Conservation (phyloP, 2,113 vertebrate genomes). For the Chionodraco myersi region DNA sequence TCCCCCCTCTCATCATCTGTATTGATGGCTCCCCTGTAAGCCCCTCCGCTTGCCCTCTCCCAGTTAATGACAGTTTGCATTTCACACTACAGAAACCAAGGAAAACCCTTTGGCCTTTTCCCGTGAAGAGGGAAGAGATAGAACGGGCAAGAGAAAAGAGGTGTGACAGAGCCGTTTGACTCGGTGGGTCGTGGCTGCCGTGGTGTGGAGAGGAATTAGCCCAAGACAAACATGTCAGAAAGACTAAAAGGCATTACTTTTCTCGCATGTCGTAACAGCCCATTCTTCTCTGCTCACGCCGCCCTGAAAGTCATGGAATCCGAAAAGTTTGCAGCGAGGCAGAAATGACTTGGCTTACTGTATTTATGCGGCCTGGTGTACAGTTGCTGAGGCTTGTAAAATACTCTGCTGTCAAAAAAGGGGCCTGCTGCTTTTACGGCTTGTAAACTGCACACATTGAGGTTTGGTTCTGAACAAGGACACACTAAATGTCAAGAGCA, state of each 20-base stretch:
- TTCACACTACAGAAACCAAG: conserved; percentile 65
- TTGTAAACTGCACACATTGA: no score
- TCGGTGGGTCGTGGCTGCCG: conserved; percentile 68
- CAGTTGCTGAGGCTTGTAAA: background rate
- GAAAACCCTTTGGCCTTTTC: conserved; percentile 73
- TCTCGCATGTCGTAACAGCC: conserved; percentile 17
- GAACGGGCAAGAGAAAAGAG: conserved; percentile 61
- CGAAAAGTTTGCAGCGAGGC: conserved; percentile 65
- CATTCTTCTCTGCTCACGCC: conserved; percentile 60
- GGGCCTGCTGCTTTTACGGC: background rate
- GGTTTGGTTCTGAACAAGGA: background rate
- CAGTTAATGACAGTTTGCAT: conserved; percentile 78
- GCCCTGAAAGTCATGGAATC: conserved; percentile 52
- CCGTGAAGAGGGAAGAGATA: conserved; percentile 62
- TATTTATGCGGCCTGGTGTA: conserved; percentile 17
- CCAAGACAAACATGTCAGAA: conserved; percentile 73
- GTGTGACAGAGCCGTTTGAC: conserved; percentile 75
- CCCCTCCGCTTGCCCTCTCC: conserved; percentile 59
- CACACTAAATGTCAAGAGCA: background rate
- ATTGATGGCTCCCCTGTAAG: conserved; percentile 75
- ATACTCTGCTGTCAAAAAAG: conserved; percentile 1
- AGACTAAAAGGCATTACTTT: conserved; percentile 64
- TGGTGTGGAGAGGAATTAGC: conserved; percentile 72
- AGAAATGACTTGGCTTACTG: conserved; percentile 60
- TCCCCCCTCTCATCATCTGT: conserved; percentile 72